A percentile compares a stretch with the other conserved stretches of the same genome.
Evolutionary conservation across 1,140 invertebrate genomes (phyloP).

Genomic region (Ditylenchus dipsaci): DNA sequence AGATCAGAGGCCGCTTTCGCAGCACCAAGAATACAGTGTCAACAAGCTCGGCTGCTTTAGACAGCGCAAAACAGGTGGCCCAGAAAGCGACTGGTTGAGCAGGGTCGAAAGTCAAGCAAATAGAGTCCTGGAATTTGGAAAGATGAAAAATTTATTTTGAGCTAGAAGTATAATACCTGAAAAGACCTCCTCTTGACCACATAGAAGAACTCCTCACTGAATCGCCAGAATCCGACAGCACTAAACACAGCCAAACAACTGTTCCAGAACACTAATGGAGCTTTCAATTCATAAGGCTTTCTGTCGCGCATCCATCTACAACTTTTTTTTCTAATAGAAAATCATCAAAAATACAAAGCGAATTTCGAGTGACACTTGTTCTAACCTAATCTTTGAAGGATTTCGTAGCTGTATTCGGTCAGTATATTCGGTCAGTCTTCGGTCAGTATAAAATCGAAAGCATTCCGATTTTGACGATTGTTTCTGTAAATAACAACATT

Average conservation of each 20-base stretch:
- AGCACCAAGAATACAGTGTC: constrained; percentile 45
- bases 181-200: constrained; percentile 64
- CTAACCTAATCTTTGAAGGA: no score
- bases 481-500: no score
- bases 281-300: constrained; percentile 76
- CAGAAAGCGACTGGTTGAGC: constrained; percentile 26
- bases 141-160: neutral
- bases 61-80: constrained; percentile 31
- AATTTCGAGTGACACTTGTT: no score
- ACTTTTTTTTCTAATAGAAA: neutral
- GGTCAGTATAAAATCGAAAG: no score
- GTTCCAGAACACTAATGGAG: constrained; percentile 82
- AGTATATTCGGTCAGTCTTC: no score
- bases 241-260: constrained; percentile 82
- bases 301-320: constrained; percentile 72
- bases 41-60: constrained; percentile 41
- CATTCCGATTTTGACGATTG: no score
- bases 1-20: constrained; percentile 40
- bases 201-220: constrained; percentile 65
- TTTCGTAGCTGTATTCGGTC: no score
- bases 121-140: constrained; percentile 17
- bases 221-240: constrained; percentile 80
- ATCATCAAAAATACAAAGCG: neutral
- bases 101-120: constrained; percentile 27
- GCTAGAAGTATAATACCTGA: constrained; percentile 53